Percentiles rank a stretch among this genome's conserved stretches.
These are phyloP conservation scores for Iphiclides podalirius DNA, from an alignment of 2,888 invertebrate genomes.

Conservation along the genomic window DNA sequence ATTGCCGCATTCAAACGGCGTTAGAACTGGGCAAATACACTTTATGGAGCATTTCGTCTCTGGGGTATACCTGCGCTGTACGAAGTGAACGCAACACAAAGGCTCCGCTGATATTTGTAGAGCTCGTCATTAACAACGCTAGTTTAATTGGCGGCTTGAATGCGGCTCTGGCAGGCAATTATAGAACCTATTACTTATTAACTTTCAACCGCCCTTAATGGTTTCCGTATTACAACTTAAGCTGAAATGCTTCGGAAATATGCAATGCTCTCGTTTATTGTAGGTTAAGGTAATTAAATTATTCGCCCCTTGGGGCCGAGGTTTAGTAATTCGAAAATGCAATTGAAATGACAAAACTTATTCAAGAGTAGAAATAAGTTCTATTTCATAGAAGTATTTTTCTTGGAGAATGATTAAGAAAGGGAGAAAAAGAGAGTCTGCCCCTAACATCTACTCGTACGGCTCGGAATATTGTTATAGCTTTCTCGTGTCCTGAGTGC, in stretches of 20 bases:
- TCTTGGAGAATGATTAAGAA: too few species aligned
- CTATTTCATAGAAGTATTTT: too few species aligned
- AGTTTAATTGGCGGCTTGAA: conserved; percentile 29
- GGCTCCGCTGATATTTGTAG: conserved; percentile 23
- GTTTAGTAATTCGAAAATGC: too few species aligned
- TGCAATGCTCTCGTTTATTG: conserved; percentile 27
- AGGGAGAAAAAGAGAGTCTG: too few species aligned
- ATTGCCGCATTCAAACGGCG: conserved; percentile 11
- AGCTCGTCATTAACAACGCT: conserved; percentile 24
- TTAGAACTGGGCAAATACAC: conserved; percentile 9
- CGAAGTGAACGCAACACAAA: conserved; percentile 20
- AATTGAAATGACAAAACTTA: too few species aligned
- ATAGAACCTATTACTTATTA: conserved; percentile 60
- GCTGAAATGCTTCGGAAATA: conserved; percentile 44
- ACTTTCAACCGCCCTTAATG: conserved; percentile 63
- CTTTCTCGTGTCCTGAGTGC: too few species aligned
- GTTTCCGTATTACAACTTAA: conserved; percentile 57
- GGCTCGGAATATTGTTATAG: too few species aligned
- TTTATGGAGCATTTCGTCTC: conserved; percentile 9
- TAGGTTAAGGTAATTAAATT: conserved; percentile 19
- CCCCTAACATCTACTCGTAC: too few species aligned
- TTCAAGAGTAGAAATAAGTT: too few species aligned
- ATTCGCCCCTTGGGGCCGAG: conserved; percentile 13
- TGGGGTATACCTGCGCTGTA: conserved; percentile 10
- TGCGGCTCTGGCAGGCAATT: conserved; percentile 54